Evolutionary conservation across 1,140 invertebrate species (phyloP), one percentile per base, ranked within the genome.

Genomic region (Polyergus mexicanus): DNA sequence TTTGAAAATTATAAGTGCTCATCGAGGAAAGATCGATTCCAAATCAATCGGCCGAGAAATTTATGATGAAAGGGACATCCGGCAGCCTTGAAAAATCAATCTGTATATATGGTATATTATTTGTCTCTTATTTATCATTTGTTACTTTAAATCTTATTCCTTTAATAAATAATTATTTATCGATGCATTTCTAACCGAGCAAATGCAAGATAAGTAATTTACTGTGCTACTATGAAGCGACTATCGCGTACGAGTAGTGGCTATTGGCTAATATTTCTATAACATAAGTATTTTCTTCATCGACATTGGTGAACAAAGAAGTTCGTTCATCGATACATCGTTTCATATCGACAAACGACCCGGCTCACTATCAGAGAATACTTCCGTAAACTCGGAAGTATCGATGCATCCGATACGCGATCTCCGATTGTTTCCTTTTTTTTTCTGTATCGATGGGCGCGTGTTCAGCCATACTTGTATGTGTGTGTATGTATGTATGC

Each of bases 131-230:
- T 22, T 25, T 11, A 11, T 44, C 41, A 44, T 8, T 44, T 44
- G 10, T 11, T 44, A 44, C 10, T 44, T 8, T 16, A 4, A 8
- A 38, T 35, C 51, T 66, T 6, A 8, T 6, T 58, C 8, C 19
- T 66, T 62, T 13, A 75, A 60, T 25, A 75, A 75, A 58, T 74
- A n/a, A 38, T 22, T 71, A 38, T 4, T 51, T 22, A 35, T 62
- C 41, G 22, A 32, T n/a, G 25, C 3, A 41, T 44, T 65, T 3
- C 7, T 35, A 38, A 32, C 22, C n/a, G 3, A 38, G 35, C 35
- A 56, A 28, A 22, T 74, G n/a, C 60, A 44, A 19, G 65, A 28
- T 65, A 77, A 77, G 13, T 22, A 74, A 41, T 19, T 25, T 41
- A 51, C 5, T 63, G 60, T 28, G 11, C 28, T 32, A 16, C 16